A percentile compares a stretch with the other conserved stretches of the same genome.
phyloP scores from a whole-genome alignment of 2,113 vertebrate species.

The Axis porcinus region DNA sequence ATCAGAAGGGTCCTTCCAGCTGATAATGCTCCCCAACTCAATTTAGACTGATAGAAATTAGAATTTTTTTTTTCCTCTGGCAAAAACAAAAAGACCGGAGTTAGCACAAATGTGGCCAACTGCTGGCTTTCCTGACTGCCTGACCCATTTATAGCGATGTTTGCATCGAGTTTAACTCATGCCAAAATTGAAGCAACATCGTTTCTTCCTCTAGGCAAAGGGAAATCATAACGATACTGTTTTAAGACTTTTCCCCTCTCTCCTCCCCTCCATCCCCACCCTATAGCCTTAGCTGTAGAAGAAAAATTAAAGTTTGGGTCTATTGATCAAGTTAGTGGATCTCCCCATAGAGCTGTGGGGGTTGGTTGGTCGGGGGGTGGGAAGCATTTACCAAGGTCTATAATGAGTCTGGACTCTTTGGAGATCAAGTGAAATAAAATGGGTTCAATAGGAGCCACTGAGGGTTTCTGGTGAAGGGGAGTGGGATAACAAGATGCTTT shows the following conservation, averaged over 20 bases:
- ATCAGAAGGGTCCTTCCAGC: constrained; percentile 94
- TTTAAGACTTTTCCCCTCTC: not conserved
- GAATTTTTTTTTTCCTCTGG: constrained; percentile 94
- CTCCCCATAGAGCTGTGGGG: not conserved
- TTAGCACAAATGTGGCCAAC: constrained; percentile 85
- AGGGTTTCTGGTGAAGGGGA: not conserved
- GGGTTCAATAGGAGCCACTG: not conserved
- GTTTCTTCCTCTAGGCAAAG: constrained; percentile 40
- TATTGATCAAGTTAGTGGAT: constrained; percentile 40
- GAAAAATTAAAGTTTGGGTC: constrained; percentile 39
- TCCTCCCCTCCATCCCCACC: not conserved
- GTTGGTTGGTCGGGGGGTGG: not conserved
- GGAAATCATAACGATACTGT: constrained; percentile 32
- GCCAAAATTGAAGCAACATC: constrained; percentile 47
- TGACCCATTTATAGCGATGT: constrained; percentile 79
- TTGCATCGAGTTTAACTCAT: constrained; percentile 43
- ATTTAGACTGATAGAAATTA: constrained; percentile 98
- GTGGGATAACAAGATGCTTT: not conserved
- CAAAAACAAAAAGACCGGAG: constrained; percentile 81
- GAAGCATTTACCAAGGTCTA: not conserved
- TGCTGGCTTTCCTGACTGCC: constrained; percentile 85
- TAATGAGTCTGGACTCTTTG: constrained; percentile 16
- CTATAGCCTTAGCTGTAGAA: not conserved
- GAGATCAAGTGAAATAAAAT: constrained; percentile 47
- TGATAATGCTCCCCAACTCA: constrained; percentile 98